Evolutionary conservation across 2,797 vertebrate species (phyloP), one percentile per base, ranked within the genome.

Genomic region (Sorex maritimensis): DNA sequence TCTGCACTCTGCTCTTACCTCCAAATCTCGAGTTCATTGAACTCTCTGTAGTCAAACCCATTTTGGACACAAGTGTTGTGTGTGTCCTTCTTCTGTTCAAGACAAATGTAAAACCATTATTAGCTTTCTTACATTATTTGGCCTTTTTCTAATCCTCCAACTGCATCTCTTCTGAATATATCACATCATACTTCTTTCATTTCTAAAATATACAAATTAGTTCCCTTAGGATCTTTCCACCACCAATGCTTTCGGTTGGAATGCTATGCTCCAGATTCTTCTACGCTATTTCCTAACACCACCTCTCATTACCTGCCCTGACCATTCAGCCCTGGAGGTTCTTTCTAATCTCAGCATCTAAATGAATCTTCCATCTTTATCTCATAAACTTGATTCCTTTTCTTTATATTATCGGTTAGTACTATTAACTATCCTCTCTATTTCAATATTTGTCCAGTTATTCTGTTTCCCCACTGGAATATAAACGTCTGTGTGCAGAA

Each of bases 391-490:
- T 86, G 17, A 30, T 86, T 77, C 9, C 26, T 55, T 67, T 77
- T 79, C 49, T 84, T 55, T 9, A 7, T 30, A 34, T 68, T 69
- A 58, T 19, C 67, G 83, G 79, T n/a, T 30, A 38, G 34, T 85
- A 74, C 21, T 17, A 78, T 12, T 52, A 90, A 91, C 30, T 24
- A 19, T 49, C 49, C 84, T 78, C n/a, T 92, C 38, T 89, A 21
- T 81, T 49, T 90, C 49, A 77, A 28, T 41, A n/a, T 44, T 74
- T 55, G 81, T 6, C 15, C 44, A 52, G 7, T 68, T 71, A 71
- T 34, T 82, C 44, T 38, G 17, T 65, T 41, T 63, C 67, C 14
- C 19, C 9, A 11, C 21, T 11, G 52, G 34, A 75, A 73, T 15
- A 0, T 24, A 71, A 80, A 5, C 11, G 74, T 10, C 28, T 78